These are phyloP conservation scores for Pluvialis apricaria DNA, from an alignment of 2,113 vertebrate species.

Conservation along the genomic window DNA sequence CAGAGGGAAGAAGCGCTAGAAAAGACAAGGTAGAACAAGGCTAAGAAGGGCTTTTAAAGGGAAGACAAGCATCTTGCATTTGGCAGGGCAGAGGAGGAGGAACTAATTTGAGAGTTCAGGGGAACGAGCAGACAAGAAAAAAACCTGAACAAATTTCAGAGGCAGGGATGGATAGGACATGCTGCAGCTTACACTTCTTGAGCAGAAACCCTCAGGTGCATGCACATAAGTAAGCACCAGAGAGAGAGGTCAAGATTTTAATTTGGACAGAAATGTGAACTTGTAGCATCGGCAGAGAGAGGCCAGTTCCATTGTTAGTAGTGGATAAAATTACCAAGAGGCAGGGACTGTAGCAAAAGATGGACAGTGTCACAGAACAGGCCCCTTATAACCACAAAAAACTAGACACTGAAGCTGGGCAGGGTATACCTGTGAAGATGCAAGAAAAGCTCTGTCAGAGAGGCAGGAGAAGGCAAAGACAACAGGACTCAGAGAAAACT, in stretches of 20 bases:
- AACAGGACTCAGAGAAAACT: not conserved
- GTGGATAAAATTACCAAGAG: not conserved
- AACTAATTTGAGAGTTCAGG: not conserved
- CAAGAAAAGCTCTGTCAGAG: not conserved
- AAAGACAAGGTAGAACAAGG: not conserved
- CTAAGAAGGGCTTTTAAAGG: not conserved
- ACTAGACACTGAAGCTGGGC: not conserved
- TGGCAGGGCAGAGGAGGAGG: not conserved
- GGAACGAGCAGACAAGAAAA: not conserved
- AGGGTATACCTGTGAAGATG: fast-evolving
- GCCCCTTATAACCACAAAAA: not conserved
- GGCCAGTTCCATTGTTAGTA: not conserved
- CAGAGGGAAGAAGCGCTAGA: not conserved
- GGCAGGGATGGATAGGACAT: not conserved
- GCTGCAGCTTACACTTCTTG: not conserved
- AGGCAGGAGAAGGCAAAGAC: not conserved
- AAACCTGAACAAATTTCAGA: not conserved
- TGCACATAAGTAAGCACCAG: not conserved
- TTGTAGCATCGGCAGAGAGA: not conserved
- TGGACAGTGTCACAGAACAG: not conserved
- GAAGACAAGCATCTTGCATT: not conserved
- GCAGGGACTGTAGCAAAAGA: not conserved
- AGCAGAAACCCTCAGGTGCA: not conserved
- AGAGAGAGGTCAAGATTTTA: not conserved
- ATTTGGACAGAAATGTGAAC: not conserved